These are phyloP conservation scores for Anorthoa munda DNA, from an alignment of 2,888 invertebrate genomes.

Conservation along the genomic window DNA sequence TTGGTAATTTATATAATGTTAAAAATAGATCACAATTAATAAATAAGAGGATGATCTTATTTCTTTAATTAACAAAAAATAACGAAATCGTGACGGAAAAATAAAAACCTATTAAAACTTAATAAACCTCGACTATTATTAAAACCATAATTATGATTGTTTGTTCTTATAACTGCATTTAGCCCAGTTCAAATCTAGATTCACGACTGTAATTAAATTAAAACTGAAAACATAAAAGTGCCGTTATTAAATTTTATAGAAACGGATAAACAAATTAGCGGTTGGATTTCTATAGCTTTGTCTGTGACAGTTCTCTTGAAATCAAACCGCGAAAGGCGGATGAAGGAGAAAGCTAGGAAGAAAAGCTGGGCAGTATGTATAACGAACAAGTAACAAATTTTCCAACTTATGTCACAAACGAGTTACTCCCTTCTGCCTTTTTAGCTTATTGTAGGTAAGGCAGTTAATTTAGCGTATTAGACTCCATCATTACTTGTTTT, in stretches of 20 bases:
- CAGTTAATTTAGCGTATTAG: background rate
- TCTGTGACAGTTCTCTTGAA: background rate
- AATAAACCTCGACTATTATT: constrained; percentile 11
- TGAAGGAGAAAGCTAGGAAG: background rate
- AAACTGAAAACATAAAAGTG: constrained; percentile 22
- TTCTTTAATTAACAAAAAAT: constrained; percentile 30
- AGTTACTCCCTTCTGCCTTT: background rate
- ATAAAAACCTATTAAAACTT: constrained; percentile 12
- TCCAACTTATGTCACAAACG: background rate
- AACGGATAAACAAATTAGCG: background rate
- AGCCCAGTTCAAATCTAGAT: constrained; percentile 37
- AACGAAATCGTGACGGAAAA: constrained; percentile 29
- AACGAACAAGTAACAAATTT: background rate
- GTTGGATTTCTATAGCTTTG: background rate
- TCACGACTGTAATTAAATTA: constrained; percentile 27
- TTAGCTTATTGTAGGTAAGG: background rate
- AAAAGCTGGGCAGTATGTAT: background rate
- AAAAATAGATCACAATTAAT: constrained; percentile 11
- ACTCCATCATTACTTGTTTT: background rate
- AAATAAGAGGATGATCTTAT: background rate
- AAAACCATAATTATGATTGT: constrained; percentile 26
- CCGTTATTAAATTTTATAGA: constrained; percentile 5
- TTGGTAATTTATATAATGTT: background rate
- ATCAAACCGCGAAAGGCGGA: background rate
- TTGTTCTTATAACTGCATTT: constrained; percentile 31